Evolutionary conservation across 2,888 invertebrate species (phyloP).

Genomic region (Noctua janthina): DNA sequence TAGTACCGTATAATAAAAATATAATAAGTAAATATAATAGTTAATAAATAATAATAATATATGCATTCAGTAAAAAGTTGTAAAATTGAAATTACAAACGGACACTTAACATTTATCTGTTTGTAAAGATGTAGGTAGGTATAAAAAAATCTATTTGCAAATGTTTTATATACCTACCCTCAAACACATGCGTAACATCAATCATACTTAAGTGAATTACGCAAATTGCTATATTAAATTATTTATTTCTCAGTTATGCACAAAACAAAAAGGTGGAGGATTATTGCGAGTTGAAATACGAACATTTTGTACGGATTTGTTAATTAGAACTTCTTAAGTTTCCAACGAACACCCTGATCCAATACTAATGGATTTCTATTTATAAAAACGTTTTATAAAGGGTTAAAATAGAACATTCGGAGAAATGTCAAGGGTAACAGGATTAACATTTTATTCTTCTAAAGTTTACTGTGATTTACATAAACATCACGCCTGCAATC

Average conservation of each 20-base stretch:
- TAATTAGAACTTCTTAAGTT: not conserved
- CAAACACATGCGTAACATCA: not conserved
- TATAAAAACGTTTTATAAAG: constrained; percentile 7
- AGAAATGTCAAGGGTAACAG: constrained; percentile 16
- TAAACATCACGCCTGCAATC: no score
- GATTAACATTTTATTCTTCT: not conserved
- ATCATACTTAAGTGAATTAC: not conserved
- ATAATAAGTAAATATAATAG: no score
- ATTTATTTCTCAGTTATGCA: not conserved
- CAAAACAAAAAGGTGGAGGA: not conserved
- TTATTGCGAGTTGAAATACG: not conserved
- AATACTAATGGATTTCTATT: constrained; percentile 39
- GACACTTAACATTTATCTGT: no score
- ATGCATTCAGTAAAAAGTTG: no score
- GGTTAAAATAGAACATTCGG: constrained; percentile 20
- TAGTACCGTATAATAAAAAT: no score
- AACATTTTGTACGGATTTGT: not conserved
- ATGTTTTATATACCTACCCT: not conserved
- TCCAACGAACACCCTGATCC: not conserved
- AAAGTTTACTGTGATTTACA: not conserved
- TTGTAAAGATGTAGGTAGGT: no score
- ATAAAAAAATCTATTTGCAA: not conserved
- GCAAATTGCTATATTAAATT: not conserved
- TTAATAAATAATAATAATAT: no score
- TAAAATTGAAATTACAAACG: no score